These are phyloP conservation scores for Lasioglossum figueresi DNA, from an alignment of 2,888 invertebrate genomes.

Conservation along the genomic window DNA sequence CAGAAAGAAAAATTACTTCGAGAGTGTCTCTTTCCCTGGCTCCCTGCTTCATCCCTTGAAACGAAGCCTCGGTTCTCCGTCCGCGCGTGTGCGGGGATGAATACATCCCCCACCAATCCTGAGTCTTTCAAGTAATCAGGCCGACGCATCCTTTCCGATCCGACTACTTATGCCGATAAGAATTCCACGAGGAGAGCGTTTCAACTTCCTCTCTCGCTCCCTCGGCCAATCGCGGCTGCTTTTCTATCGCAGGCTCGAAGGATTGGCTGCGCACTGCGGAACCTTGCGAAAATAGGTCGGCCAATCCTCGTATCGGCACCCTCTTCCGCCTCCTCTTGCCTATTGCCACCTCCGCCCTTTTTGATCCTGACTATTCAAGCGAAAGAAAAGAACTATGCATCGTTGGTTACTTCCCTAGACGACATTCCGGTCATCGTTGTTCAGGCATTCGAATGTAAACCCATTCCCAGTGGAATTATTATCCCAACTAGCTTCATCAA, in stretches of 20 bases:
- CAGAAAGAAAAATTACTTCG: conserved; percentile 6
- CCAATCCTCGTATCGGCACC: conserved; percentile 71
- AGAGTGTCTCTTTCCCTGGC: neutral
- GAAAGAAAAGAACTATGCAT: conserved; percentile 59
- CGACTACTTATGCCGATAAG: conserved; percentile 55
- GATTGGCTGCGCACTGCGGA: conserved; percentile 72
- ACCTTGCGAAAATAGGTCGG: conserved; percentile 73
- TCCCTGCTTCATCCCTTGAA: conserved; percentile 5
- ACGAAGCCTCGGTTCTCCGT: conserved; percentile 18
- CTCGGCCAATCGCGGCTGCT: conserved; percentile 59
- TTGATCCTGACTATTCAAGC: conserved; percentile 44
- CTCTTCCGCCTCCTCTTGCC: conserved; percentile 62
- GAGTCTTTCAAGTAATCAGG: conserved; percentile 52
- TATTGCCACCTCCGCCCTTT: conserved; percentile 67
- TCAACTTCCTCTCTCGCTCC: conserved; percentile 31
- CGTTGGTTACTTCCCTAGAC: conserved; percentile 35
- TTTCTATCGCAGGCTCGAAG: conserved; percentile 68
- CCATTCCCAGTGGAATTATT: neutral
- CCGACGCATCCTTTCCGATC: conserved; percentile 59
- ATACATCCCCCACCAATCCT: conserved; percentile 7
- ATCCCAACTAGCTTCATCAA: neutral
- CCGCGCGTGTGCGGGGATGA: conserved; percentile 17
- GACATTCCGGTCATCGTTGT: neutral
- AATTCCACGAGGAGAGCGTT: conserved; percentile 48
- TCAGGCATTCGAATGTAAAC: neutral